phyloP scores from a whole-genome alignment of 2,888 invertebrate genomes.

The Mylabris sibirica region DNA sequence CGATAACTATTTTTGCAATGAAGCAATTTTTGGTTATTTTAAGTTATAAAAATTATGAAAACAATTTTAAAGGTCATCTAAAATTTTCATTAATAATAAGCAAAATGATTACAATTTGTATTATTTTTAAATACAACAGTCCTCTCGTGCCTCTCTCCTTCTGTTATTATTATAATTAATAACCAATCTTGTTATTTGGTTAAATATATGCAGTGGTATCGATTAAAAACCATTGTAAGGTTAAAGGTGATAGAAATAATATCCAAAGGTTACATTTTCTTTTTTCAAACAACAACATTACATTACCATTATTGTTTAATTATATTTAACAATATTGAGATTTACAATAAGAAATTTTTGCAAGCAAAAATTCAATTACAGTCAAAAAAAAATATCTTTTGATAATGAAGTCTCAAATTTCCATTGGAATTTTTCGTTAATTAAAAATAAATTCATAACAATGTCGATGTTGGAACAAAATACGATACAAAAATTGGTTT shows the following conservation, averaged over 20 bases:
- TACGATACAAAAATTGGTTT: too few species aligned
- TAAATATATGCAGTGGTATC: slow-evolving; percentile 26
- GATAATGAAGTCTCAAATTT: neutral
- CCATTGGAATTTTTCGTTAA: too few species aligned
- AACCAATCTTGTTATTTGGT: slow-evolving; percentile 30
- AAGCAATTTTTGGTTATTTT: neutral
- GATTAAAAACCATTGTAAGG: slow-evolving; percentile 29
- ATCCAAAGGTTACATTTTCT: slow-evolving; percentile 27
- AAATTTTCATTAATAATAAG: neutral
- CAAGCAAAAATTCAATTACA: neutral
- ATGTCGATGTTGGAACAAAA: too few species aligned
- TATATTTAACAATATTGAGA: neutral
- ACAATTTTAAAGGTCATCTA: neutral
- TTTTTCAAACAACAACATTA: slow-evolving; percentile 32
- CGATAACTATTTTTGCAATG: neutral
- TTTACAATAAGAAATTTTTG: too few species aligned
- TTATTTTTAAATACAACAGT: neutral
- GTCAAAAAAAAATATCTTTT: neutral
- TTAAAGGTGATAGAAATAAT: slow-evolving; percentile 31
- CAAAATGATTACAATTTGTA: neutral
- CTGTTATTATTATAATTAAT: slow-evolving; percentile 18
- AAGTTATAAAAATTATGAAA: neutral
- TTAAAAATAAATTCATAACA: too few species aligned
- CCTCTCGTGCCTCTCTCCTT: slow-evolving; percentile 9
- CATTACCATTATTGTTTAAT: slow-evolving; percentile 25